Evolutionary conservation across 2,888 invertebrate genomes (phyloP).

Genomic region (Noctuana brunneofusca): DNA sequence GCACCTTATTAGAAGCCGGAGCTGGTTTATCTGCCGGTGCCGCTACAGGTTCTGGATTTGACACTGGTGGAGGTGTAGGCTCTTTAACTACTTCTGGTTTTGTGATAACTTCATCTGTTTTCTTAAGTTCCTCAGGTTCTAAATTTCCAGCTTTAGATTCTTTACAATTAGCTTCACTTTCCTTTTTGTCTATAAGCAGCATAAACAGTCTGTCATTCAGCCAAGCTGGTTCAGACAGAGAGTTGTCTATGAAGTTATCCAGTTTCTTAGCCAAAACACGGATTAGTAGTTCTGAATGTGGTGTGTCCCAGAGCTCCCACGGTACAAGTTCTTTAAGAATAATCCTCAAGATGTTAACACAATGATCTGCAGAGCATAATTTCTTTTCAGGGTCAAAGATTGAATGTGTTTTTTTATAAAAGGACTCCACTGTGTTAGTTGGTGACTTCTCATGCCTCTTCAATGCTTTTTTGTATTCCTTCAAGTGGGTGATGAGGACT

Average conservation of each 20-base stretch:
- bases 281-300: conserved; percentile 84
- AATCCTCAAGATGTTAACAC: conserved; percentile 82
- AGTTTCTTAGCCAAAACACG: conserved; percentile 84
- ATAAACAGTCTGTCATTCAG: conserved; percentile 68
- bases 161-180: conserved; percentile 31
- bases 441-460: conserved; percentile 80
- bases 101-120: conserved; percentile 40
- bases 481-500: conserved; percentile 83
- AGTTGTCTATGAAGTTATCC: conserved; percentile 71
- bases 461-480: conserved; percentile 84
- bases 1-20: not conserved
- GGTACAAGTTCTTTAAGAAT: conserved; percentile 85
- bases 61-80: conserved; percentile 1
- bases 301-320: conserved; percentile 86
- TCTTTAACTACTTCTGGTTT: conserved; percentile 45
- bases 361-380: conserved; percentile 79
- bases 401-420: conserved; percentile 74
- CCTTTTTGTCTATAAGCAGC: conserved; percentile 51
- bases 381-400: conserved; percentile 65
- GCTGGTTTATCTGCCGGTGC: conserved; percentile 39
- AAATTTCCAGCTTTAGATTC: conserved; percentile 18
- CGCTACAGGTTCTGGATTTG: conserved; percentile 3
- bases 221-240: conserved; percentile 78
- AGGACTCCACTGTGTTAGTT: conserved; percentile 65
- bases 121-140: conserved; percentile 41